A percentile compares a stretch with the other conserved stretches of the same genome.
phyloP scores from a whole-genome alignment of 1,140 invertebrate species.

The Palaemon carinicauda region DNA sequence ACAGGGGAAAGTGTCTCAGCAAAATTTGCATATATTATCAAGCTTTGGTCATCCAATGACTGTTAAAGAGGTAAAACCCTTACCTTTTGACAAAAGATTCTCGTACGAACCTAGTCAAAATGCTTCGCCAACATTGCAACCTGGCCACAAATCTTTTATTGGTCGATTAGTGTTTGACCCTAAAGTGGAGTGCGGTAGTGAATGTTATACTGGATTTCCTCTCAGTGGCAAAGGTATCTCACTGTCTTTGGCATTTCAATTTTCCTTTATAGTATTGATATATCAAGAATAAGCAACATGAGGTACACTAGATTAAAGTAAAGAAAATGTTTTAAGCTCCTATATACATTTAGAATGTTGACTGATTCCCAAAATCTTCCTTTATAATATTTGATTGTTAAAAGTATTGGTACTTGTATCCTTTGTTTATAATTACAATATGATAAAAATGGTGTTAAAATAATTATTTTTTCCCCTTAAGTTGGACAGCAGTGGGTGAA shows the following conservation, averaged over 20 bases:
- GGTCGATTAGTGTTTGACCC: conserved; percentile 77
- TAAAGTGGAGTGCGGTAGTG: conserved; percentile 72
- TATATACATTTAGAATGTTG: too few species aligned
- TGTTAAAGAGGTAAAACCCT: conserved; percentile 67
- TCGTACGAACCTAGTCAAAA: conserved; percentile 60
- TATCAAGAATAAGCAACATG: too few species aligned
- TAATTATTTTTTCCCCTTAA: conserved; percentile 61
- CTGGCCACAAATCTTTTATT: conserved; percentile 65
- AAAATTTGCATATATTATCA: conserved; percentile 77
- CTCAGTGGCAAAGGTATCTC: conserved; percentile 70
- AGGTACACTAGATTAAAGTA: too few species aligned
- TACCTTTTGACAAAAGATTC: conserved; percentile 69
- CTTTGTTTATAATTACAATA: too few species aligned
- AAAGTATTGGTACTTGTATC: too few species aligned
- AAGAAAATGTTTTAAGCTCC: too few species aligned
- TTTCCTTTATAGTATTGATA: too few species aligned
- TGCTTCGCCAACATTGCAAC: conserved; percentile 61
- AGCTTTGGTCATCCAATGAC: conserved; percentile 78
- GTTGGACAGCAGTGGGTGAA: conserved; percentile 77
- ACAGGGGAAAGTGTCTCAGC: conserved; percentile 80
- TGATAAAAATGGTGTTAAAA: too few species aligned
- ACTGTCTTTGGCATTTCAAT: too few species aligned
- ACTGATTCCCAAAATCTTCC: too few species aligned
- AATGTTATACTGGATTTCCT: conserved; percentile 79
- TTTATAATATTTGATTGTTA: too few species aligned